Evolutionary conservation across 2,888 invertebrate genomes (phyloP).

Genomic region (Machimus rusticus): DNA sequence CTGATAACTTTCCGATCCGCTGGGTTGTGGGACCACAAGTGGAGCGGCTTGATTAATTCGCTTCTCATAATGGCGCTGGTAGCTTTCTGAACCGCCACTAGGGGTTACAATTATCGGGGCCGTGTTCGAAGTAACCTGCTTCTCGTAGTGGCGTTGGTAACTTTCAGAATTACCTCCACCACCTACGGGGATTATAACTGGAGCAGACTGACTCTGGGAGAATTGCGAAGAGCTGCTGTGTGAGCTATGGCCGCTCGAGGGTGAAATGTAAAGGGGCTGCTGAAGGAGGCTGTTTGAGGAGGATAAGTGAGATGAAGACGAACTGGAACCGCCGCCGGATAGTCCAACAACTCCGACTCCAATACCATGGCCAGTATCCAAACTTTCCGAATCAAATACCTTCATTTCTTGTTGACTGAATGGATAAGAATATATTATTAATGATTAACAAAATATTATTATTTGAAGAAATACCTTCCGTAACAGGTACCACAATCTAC

Average conservation of each 20-base stretch:
- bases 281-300: background rate
- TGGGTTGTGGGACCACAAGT: conserved; percentile 39
- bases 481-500: conserved; percentile 38
- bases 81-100: conserved; percentile 49
- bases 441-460: background rate
- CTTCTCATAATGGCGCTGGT: conserved; percentile 52
- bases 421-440: background rate
- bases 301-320: conserved; percentile 28
- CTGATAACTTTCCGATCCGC: conserved; percentile 1
- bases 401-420: background rate
- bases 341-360: conserved; percentile 48
- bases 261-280: conserved; percentile 49
- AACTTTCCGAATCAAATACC: background rate
- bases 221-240: conserved; percentile 48
- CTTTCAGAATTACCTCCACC: conserved; percentile 54
- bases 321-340: conserved; percentile 29
- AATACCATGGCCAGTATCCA: conserved; percentile 14
- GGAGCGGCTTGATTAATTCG: conserved; percentile 49
- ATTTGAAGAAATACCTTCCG: background rate
- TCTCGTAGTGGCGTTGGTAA: conserved; percentile 55
- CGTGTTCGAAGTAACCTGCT: conserved; percentile 52
- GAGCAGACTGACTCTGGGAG: conserved; percentile 49
- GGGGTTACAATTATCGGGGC: conserved; percentile 51
- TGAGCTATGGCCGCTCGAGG: conserved; percentile 48
- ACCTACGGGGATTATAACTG: conserved; percentile 49